phyloP scores from a whole-genome alignment of 2,113 vertebrate genomes.

The Marmota monax region DNA sequence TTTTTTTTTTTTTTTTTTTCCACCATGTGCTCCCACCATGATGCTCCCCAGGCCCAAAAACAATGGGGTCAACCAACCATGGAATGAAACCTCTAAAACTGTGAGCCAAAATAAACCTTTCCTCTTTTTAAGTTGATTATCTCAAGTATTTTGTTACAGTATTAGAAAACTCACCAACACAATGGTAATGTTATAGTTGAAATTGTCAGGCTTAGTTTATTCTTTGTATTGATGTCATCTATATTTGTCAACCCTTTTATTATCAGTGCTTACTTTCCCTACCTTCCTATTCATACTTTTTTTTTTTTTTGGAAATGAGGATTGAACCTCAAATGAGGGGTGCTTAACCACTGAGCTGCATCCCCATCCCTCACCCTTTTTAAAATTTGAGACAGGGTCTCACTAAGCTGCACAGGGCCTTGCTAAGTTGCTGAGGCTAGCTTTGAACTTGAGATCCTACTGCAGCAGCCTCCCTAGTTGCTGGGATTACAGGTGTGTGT shows the following conservation, averaged over 20 bases:
- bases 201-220: slow-evolving; percentile 23
- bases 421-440: too few species aligned
- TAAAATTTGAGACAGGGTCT: too few species aligned
- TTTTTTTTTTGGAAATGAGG: too few species aligned
- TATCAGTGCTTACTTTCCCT: not conserved
- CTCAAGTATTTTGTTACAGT: not conserved
- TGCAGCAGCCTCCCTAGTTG: too few species aligned
- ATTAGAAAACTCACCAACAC: not conserved
- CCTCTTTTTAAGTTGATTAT: not conserved
- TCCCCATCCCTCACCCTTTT: too few species aligned
- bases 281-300: not conserved
- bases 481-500: too few species aligned
- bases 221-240: slow-evolving; percentile 40
- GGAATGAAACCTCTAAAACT: not conserved
- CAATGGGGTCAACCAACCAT: not conserved
- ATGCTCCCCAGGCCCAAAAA: not conserved
- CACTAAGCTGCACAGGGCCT: too few species aligned
- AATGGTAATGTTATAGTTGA: slow-evolving; percentile 12
- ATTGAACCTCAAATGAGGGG: too few species aligned
- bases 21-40: not conserved
- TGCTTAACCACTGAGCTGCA: too few species aligned
- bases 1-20: not conserved
- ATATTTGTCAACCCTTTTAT: slow-evolving; percentile 14
- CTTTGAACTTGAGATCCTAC: too few species aligned
- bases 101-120: not conserved